phyloP scores from a whole-genome alignment of 1,140 invertebrate genomes.

The Drosophila triauraria region DNA sequence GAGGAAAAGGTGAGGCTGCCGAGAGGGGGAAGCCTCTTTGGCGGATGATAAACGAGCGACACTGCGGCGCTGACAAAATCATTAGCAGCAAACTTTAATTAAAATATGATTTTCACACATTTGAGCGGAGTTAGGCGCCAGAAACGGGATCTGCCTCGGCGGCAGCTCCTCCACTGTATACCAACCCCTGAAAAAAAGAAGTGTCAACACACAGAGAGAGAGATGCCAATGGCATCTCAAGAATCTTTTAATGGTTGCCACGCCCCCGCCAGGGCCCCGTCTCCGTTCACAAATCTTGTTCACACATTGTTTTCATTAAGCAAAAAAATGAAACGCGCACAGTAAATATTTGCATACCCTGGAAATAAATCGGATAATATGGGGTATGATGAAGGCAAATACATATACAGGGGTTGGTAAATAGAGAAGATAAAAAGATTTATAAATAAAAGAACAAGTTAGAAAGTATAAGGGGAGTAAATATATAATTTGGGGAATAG shows the following conservation, averaged over 20 bases:
- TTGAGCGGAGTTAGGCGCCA: slow-evolving; percentile 68
- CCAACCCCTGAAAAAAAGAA: slow-evolving; percentile 20
- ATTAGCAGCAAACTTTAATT: slow-evolving; percentile 75
- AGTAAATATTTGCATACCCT: slow-evolving; percentile 62
- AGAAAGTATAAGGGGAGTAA: no score
- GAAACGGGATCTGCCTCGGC: slow-evolving; percentile 9
- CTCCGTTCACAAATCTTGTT: slow-evolving; percentile 67
- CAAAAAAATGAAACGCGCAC: slow-evolving; percentile 40
- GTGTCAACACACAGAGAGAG: slow-evolving; percentile 51
- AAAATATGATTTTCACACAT: slow-evolving; percentile 69
- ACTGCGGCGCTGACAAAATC: slow-evolving; percentile 68
- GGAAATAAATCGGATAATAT: slow-evolving; percentile 8
- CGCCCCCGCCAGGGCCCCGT: slow-evolving; percentile 34
- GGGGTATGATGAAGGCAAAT: neutral
- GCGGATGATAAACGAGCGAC: slow-evolving; percentile 67
- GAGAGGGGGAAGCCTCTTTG: slow-evolving; percentile 1
- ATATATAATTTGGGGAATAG: no score
- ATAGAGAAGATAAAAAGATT: neutral
- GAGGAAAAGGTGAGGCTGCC: neutral
- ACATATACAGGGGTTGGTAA: no score
- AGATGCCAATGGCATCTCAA: slow-evolving; percentile 53
- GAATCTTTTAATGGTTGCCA: slow-evolving; percentile 72
- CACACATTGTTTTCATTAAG: slow-evolving; percentile 84
- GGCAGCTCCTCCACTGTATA: no score
- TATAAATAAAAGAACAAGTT: no score